Evolutionary conservation across 2,888 invertebrate species (phyloP).

Genomic region (Ectobius pallidus): DNA sequence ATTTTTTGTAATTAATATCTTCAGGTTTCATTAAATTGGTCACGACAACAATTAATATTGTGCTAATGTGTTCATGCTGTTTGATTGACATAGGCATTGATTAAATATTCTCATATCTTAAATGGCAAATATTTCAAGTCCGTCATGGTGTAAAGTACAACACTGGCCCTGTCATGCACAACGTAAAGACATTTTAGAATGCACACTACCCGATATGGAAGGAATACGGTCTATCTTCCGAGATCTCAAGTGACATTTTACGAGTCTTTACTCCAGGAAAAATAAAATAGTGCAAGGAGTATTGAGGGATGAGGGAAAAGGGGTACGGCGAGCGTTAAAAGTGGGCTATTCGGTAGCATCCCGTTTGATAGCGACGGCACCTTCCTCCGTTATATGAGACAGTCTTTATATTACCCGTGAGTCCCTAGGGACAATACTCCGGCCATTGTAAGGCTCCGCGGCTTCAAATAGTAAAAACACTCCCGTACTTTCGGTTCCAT

Average conservation of each 20-base stretch:
- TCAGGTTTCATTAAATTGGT: no score
- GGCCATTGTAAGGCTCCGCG: neutral
- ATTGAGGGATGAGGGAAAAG: no score
- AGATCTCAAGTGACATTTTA: conserved; percentile 6
- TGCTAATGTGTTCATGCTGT: no score
- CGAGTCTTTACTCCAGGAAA: neutral
- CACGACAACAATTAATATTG: no score
- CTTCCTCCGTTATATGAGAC: neutral
- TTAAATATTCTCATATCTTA: no score
- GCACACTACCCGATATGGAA: neutral
- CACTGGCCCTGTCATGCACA: no score
- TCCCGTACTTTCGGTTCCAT: neutral
- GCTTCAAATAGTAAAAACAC: conserved; percentile 22
- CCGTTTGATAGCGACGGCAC: conserved; percentile 3
- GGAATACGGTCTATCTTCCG: neutral
- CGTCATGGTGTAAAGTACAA: no score
- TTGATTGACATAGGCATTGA: no score
- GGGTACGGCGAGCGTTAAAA: conserved; percentile 8
- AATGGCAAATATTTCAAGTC: no score
- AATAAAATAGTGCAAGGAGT: conserved; percentile 25
- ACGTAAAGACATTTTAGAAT: no score
- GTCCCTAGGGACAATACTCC: conserved; percentile 4
- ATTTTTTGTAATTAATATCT: no score
- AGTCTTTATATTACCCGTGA: neutral
- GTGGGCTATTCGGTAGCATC: conserved; percentile 1